A percentile compares a stretch with the other conserved stretches of the same genome.
Conservation (phyloP, 2,113 vertebrate genomes). For the Microcebus ravelobensis region DNA sequence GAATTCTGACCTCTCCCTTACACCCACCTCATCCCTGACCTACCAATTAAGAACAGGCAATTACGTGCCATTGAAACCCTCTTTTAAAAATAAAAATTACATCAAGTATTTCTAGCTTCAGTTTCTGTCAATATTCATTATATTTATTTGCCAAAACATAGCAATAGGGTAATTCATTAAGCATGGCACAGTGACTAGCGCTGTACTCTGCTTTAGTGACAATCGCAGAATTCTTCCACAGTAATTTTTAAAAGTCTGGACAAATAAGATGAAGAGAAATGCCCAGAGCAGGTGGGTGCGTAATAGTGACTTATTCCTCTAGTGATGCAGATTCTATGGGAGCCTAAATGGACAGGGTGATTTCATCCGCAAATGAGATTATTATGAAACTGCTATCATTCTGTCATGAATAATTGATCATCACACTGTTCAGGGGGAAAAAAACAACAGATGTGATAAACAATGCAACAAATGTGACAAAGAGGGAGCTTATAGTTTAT, state of each 20-base stretch:
- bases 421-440: conserved; percentile 10
- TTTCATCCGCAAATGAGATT: conserved; percentile 69
- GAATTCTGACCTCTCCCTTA: background rate
- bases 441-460: conserved; percentile 73
- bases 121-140: background rate
- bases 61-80: background rate
- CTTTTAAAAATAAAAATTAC: conserved; percentile 14
- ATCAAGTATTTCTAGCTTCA: background rate
- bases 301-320: conserved; percentile 77
- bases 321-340: conserved; percentile 29
- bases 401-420: conserved; percentile 80
- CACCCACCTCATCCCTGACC: background rate
- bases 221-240: conserved; percentile 41
- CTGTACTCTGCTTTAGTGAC: conserved; percentile 20
- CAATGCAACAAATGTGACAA: conserved; percentile 61
- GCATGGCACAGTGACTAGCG: background rate
- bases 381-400: conserved; percentile 75
- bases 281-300: conserved; percentile 59
- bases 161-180: conserved; percentile 45
- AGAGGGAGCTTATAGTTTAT: conserved; percentile 54
- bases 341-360: conserved; percentile 58
- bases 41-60: background rate
- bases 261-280: conserved; percentile 71
- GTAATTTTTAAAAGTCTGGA: conserved; percentile 55
- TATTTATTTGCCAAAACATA: conserved; percentile 20